phyloP scores from a whole-genome alignment of 2,888 invertebrate species.

The Amiota mariae region DNA sequence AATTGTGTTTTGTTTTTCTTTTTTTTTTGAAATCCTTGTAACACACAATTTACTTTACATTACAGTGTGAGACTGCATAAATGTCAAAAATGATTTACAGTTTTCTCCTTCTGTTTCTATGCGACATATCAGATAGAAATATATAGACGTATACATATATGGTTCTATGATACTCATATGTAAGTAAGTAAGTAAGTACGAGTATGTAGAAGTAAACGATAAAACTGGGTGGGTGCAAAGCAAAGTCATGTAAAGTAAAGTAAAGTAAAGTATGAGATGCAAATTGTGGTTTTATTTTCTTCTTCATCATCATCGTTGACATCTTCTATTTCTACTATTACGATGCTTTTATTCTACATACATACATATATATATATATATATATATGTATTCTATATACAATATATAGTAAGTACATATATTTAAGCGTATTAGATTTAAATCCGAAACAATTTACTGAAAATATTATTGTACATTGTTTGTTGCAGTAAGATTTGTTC shows the following conservation, averaged over 20 bases:
- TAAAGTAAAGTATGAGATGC: not conserved
- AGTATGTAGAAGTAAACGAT: too few species aligned
- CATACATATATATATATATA: too few species aligned
- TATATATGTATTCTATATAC: too few species aligned
- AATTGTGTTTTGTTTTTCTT: constrained; percentile 4
- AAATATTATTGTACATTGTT: constrained; percentile 3
- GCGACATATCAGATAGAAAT: too few species aligned
- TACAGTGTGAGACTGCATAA: constrained; percentile 12
- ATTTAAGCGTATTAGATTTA: constrained; percentile 14
- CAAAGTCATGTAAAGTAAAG: too few species aligned
- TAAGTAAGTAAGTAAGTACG: too few species aligned
- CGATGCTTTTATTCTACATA: too few species aligned
- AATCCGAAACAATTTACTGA: constrained; percentile 8
- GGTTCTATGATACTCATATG: too few species aligned
- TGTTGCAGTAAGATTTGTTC: not conserved
- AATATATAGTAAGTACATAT: not conserved
- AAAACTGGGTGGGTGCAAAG: too few species aligned
- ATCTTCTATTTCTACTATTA: not conserved
- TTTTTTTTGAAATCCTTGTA: not conserved
- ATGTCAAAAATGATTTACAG: constrained; percentile 20
- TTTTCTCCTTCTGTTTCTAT: not conserved
- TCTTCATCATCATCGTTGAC: not conserved
- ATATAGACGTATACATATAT: too few species aligned
- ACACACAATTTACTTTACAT: constrained; percentile 11
- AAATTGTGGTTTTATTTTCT: constrained; percentile 1